These are phyloP conservation scores for Venusia cambrica DNA, from an alignment of 2,888 invertebrate species.

Conservation along the genomic window DNA sequence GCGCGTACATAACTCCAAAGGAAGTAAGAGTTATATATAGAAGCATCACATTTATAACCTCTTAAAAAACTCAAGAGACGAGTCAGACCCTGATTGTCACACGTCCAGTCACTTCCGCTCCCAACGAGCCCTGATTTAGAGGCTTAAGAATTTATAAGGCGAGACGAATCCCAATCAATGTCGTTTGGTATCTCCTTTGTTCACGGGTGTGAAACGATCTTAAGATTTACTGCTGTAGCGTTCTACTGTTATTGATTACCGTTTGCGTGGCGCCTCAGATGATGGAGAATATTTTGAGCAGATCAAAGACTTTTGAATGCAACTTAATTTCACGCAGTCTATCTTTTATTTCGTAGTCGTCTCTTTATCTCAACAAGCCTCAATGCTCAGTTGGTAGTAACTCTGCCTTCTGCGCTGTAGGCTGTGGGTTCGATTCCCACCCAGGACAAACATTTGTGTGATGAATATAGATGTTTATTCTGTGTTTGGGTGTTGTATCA, in stretches of 20 bases:
- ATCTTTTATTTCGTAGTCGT: no score
- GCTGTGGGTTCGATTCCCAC: no score
- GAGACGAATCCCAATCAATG: constrained; percentile 57
- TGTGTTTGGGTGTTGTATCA: no score
- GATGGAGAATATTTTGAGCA: constrained; percentile 5
- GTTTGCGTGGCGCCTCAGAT: constrained; percentile 6
- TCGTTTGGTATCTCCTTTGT: constrained; percentile 41
- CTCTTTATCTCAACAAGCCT: no score
- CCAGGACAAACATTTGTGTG: no score
- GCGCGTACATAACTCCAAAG: no score
- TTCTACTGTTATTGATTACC: constrained; percentile 21
- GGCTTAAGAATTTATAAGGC: constrained; percentile 50
- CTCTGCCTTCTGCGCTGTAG: no score
- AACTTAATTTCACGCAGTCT: no score
- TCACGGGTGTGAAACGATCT: constrained; percentile 31
- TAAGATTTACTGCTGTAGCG: constrained; percentile 22
- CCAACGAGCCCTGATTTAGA: constrained; percentile 53
- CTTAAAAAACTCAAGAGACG: constrained; percentile 6
- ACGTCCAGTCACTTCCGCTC: constrained; percentile 44
- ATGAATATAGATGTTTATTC: no score
- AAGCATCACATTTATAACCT: constrained; percentile 12
- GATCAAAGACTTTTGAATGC: constrained; percentile 8
- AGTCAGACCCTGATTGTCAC: constrained; percentile 30
- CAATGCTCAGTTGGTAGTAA: no score
- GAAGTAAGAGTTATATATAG: no score